Conservation (phyloP, 2,888 invertebrate genomes). For the Tinea trinotella region DNA sequence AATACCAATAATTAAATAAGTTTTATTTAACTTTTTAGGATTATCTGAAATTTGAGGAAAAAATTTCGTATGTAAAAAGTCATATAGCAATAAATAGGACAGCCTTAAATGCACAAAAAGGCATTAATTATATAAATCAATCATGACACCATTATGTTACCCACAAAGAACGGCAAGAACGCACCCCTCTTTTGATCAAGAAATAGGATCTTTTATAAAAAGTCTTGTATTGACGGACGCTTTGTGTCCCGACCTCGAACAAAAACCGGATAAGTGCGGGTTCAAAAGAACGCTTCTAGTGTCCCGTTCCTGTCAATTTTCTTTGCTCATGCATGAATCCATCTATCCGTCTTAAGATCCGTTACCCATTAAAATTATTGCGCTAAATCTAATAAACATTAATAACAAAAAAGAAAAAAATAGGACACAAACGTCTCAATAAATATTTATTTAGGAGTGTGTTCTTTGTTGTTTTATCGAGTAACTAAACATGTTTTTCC, state of each 20-base stretch:
- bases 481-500: no score
- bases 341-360: not conserved
- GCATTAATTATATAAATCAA: conserved; percentile 16
- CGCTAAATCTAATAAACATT: no score
- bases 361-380: no score
- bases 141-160: conserved; percentile 10
- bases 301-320: conserved; percentile 5
- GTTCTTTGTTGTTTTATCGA: no score
- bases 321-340: not conserved
- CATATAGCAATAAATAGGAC: not conserved
- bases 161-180: conserved; percentile 4
- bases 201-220: conserved; percentile 15
- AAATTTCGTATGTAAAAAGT: no score
- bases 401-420: no score
- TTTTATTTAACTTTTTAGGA: no score
- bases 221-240: conserved; percentile 16
- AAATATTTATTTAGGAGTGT: no score
- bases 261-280: conserved; percentile 13
- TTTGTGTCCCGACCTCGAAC: conserved; percentile 9
- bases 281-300: conserved; percentile 11
- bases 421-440: no score
- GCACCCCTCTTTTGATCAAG: conserved; percentile 10
- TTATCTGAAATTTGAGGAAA: no score
- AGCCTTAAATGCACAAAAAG: not conserved
- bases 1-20: no score